Evolutionary conservation across 1,140 invertebrate genomes (phyloP).

Genomic region (Heliconius himera): DNA sequence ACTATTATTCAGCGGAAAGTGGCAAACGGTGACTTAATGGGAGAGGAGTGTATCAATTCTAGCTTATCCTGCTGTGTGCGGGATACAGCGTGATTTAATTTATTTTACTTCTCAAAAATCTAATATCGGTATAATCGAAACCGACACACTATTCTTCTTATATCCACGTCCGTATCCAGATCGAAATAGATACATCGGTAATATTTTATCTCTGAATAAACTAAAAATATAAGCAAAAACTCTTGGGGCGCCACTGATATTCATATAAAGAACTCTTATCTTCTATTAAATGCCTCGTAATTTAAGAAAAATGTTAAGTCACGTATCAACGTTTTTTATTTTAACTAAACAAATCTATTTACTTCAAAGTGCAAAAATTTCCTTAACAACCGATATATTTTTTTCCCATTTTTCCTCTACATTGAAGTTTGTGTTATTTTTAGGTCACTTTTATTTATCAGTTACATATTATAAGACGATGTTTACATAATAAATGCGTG

Average conservation of each 20-base stretch:
- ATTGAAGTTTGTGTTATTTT: not conserved
- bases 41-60: too few relatives aligned
- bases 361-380: not conserved
- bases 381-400: not conserved
- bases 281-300: not conserved
- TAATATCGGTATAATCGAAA: too few relatives aligned
- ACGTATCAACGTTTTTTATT: not conserved
- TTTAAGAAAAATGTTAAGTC: not conserved
- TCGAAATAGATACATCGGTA: too few relatives aligned
- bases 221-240: not conserved
- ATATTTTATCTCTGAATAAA: not conserved
- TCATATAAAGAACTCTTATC: not conserved
- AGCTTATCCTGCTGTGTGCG: too few relatives aligned
- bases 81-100: too few relatives aligned
- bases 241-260: not conserved
- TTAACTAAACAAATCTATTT: not conserved
- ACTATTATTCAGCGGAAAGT: too few relatives aligned
- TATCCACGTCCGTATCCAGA: too few relatives aligned
- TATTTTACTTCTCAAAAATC: too few relatives aligned
- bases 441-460: not conserved
- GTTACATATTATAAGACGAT: not conserved
- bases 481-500: not conserved
- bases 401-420: not conserved
- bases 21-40: too few relatives aligned
- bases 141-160: too few relatives aligned